Conservation (phyloP, 2,797 vertebrate genomes). For the Falco biarmicus region DNA sequence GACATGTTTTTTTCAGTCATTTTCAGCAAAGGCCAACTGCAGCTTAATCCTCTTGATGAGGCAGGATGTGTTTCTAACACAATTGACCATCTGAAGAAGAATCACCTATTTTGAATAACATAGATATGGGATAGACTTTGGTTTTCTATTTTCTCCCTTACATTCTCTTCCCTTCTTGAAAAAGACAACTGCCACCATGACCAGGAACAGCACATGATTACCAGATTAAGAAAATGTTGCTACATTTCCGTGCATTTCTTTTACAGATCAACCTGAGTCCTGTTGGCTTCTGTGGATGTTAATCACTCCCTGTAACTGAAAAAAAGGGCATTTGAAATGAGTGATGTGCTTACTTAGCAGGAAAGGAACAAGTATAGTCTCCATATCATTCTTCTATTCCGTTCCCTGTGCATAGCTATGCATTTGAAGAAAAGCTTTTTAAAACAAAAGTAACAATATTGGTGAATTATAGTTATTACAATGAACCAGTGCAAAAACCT, state of each 20-base stretch:
- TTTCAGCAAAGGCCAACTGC: neutral
- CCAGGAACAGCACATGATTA: neutral
- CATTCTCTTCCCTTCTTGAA: neutral
- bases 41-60: neutral
- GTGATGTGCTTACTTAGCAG: neutral
- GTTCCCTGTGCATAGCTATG: neutral
- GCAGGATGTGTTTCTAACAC: neutral
- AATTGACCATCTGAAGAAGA: neutral
- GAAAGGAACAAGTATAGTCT: neutral
- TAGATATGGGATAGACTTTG: neutral
- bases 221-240: neutral
- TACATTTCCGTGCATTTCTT: neutral
- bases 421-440: neutral
- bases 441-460: neutral
- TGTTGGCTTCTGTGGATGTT: neutral
- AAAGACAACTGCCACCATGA: neutral
- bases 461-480: neutral
- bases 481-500: neutral
- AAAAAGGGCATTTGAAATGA: neutral
- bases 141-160: neutral
- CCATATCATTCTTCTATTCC: neutral
- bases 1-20: neutral
- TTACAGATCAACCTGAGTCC: neutral
- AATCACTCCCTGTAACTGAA: neutral
- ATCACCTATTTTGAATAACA: neutral